Conservation (phyloP, 2,797 vertebrate genomes). For the Pipistrellus nathusii region DNA sequence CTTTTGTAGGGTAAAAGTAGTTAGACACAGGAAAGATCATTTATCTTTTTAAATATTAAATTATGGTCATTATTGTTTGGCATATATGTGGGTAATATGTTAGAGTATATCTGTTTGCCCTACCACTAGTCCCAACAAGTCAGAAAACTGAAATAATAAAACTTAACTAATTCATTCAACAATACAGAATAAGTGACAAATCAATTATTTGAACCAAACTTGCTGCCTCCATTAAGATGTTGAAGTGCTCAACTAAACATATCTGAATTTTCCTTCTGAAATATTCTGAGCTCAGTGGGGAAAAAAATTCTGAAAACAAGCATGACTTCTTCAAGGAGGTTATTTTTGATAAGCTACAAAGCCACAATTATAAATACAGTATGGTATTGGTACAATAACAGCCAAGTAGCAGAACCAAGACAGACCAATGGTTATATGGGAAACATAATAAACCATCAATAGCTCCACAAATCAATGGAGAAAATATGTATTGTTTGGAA, state of each 20-base stretch:
- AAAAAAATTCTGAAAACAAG: conserved; percentile 31
- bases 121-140: not conserved
- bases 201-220: conserved; percentile 29
- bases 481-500: not conserved
- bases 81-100: not conserved
- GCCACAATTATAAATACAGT: not conserved
- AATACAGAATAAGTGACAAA: conserved; percentile 29
- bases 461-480: not conserved
- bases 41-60: conserved; percentile 45
- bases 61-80: not conserved
- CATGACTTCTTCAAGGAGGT: conserved; percentile 35
- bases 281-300: conserved; percentile 3
- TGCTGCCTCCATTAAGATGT: not conserved
- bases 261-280: conserved; percentile 52
- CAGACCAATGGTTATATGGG: not conserved
- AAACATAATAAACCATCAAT: conserved; percentile 3
- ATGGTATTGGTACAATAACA: conserved; percentile 1
- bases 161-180: conserved; percentile 22
- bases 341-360: conserved; percentile 40
- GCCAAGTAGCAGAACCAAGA: conserved; percentile 14
- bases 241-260: not conserved
- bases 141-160: conserved; percentile 44
- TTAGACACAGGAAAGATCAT: not conserved
- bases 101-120: not conserved
- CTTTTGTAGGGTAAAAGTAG: not conserved